These are phyloP conservation scores for Poecilus cupreus DNA, from an alignment of 2,888 invertebrate species.

Conservation along the genomic window DNA sequence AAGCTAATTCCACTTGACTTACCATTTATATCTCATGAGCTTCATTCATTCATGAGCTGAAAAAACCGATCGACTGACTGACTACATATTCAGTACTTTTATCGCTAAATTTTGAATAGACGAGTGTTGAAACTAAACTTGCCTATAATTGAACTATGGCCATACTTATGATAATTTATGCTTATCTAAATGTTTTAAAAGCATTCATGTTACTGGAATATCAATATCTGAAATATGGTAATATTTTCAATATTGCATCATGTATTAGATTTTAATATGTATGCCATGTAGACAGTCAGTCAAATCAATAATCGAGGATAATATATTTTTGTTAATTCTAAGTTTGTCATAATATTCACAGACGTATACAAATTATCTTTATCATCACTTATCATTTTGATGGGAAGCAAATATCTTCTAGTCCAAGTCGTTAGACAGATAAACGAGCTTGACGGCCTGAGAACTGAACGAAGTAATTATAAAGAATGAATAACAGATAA, in stretches of 20 bases:
- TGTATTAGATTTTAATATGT: conserved; percentile 11
- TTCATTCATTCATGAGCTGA: not conserved
- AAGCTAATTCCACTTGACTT: conserved; percentile 31
- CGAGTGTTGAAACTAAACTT: conserved; percentile 1
- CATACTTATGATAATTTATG: conserved; percentile 23
- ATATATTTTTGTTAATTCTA: not conserved
- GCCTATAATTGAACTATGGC: conserved; percentile 22
- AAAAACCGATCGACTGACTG: not conserved
- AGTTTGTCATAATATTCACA: not conserved
- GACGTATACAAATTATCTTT: not conserved
- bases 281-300: not conserved
- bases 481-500: not conserved
- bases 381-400: not conserved
- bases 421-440: too few species aligned
- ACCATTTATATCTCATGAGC: conserved; percentile 31
- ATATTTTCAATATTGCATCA: conserved; percentile 40
- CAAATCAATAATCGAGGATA: conserved; percentile 22
- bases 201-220: conserved; percentile 16
- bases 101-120: not conserved
- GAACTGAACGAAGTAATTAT: not conserved
- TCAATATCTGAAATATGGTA: conserved; percentile 24
- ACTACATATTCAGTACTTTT: not conserved
- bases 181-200: conserved; percentile 43
- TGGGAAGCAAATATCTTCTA: not conserved
- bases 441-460: too few species aligned